phyloP scores from a whole-genome alignment of 2,113 vertebrate genomes.

The Regulus satrapa region DNA sequence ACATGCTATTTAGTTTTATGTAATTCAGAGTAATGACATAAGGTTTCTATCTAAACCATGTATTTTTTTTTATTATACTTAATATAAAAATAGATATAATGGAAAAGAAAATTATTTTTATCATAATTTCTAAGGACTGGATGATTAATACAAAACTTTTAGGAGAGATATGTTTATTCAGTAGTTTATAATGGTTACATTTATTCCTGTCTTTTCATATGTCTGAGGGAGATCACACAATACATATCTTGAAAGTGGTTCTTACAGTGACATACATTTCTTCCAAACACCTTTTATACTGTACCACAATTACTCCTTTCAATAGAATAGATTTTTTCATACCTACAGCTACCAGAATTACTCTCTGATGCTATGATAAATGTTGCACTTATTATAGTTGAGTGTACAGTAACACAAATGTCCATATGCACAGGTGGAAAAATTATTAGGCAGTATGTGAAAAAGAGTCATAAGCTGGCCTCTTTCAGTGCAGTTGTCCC shows the following conservation, averaged over 20 bases:
- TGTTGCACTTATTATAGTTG: not conserved
- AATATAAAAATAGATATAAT: conserved; percentile 2
- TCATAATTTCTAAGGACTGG: not conserved
- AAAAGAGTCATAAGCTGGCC: not conserved
- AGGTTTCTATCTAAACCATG: not conserved
- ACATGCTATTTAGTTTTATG: not conserved
- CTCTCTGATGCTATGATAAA: conserved; percentile 5
- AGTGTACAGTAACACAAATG: not conserved
- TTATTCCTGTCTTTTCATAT: conserved; percentile 43
- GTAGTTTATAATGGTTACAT: conserved; percentile 15
- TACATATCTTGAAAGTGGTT: conserved; percentile 15
- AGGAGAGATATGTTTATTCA: conserved; percentile 7
- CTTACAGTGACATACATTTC: conserved; percentile 30
- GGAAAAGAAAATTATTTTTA: conserved; percentile 18
- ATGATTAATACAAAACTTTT: not conserved
- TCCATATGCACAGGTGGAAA: not conserved
- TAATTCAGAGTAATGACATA: not conserved
- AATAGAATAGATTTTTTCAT: conserved; percentile 21
- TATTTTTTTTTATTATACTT: not conserved
- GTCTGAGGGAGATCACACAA: conserved; percentile 22
- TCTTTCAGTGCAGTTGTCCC: not conserved
- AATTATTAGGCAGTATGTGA: not conserved
- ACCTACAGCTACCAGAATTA: not conserved
- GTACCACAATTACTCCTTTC: conserved; percentile 22
- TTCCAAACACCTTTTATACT: conserved; percentile 12